Conservation (phyloP, 2,797 vertebrate genomes). For the Iguana delicatissima region DNA sequence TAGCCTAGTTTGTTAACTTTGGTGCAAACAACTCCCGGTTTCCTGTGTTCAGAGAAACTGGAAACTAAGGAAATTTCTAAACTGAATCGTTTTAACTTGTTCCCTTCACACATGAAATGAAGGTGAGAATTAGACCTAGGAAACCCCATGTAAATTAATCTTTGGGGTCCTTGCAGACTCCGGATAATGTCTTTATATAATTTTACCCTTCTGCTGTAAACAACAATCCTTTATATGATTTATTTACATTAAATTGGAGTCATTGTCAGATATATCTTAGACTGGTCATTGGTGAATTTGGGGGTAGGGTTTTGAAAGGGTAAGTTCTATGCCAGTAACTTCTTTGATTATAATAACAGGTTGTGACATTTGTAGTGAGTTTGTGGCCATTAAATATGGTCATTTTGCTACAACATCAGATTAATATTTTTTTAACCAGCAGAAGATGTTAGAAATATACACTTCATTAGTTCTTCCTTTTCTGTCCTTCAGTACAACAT, state of each 20-base stretch:
- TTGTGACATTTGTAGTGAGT: too few species aligned
- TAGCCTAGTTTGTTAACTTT: not conserved
- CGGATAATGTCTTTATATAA: not conserved
- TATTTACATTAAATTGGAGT: not conserved
- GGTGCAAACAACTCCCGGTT: not conserved
- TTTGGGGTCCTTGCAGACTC: not conserved
- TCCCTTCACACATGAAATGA: not conserved
- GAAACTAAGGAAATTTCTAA: not conserved
- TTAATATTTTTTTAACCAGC: not conserved
- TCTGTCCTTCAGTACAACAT: constrained; percentile 17
- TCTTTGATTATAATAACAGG: too few species aligned
- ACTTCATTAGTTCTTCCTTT: not conserved
- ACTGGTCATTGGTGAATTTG: too few species aligned
- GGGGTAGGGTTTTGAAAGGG: too few species aligned
- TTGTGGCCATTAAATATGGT: not conserved
- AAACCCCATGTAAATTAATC: not conserved
- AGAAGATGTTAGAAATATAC: not conserved
- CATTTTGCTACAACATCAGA: not conserved
- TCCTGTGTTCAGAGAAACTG: not conserved
- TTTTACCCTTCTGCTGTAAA: not conserved
- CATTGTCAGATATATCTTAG: not conserved
- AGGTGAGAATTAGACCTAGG: not conserved
- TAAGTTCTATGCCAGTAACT: too few species aligned
- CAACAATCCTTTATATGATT: not conserved
- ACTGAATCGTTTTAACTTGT: not conserved